phyloP scores from a whole-genome alignment of 2,888 invertebrate species.

The Drosophila flavopinicola region DNA sequence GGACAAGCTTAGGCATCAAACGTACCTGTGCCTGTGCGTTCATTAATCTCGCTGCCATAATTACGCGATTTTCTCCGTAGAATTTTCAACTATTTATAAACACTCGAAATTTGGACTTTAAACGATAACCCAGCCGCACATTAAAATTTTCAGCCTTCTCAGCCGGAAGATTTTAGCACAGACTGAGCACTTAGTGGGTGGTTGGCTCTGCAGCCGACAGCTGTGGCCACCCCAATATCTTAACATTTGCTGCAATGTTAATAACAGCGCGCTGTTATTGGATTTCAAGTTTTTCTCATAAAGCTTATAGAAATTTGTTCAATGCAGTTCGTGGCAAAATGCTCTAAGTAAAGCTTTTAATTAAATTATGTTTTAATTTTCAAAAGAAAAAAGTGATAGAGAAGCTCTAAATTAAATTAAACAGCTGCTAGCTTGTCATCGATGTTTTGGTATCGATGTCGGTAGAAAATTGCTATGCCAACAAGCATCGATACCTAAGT shows the following conservation, averaged over 20 bases:
- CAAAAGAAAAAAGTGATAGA: background rate
- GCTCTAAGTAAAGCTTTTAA: background rate
- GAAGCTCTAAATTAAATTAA: background rate
- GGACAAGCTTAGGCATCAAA: constrained; percentile 54
- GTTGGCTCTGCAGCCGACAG: background rate
- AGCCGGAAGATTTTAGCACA: constrained; percentile 84
- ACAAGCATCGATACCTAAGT: background rate
- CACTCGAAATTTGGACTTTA: constrained; percentile 52
- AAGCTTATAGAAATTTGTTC: no score
- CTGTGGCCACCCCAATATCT: constrained; percentile 5
- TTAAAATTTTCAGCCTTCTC: constrained; percentile 84
- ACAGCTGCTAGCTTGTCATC: background rate
- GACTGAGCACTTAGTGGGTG: constrained; percentile 58
- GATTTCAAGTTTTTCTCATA: background rate
- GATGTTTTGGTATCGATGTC: background rate
- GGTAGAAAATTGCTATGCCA: no score
- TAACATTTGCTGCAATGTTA: background rate
- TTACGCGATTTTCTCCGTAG: constrained; percentile 43
- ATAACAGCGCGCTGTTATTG: background rate
- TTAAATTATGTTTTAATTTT: no score
- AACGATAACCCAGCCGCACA: constrained; percentile 49
- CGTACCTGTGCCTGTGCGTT: constrained; percentile 82
- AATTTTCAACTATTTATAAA: constrained; percentile 45
- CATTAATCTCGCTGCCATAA: constrained; percentile 82
- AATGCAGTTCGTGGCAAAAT: background rate